These are phyloP conservation scores for Macaria liturata DNA, from an alignment of 2,888 invertebrate species.

Conservation along the genomic window DNA sequence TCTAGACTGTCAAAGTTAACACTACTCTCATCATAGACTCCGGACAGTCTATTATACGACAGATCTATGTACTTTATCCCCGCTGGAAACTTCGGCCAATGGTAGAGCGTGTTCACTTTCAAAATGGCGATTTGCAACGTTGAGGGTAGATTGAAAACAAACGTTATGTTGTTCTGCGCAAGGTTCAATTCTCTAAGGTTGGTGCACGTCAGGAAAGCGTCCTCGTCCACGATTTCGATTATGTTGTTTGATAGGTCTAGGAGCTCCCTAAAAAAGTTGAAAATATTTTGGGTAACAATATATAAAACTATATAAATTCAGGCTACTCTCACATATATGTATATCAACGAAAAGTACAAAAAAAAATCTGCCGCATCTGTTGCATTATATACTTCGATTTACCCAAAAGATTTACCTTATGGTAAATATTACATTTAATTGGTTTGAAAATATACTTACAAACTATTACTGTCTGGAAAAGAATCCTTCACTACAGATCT, in stretches of 20 bases:
- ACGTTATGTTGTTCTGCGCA: conserved; percentile 74
- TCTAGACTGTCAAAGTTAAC: conserved; percentile 66
- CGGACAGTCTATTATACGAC: conserved; percentile 68
- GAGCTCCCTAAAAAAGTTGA: conserved; percentile 54
- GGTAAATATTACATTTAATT: no score
- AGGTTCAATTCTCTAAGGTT: conserved; percentile 72
- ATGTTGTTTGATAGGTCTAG: conserved; percentile 74
- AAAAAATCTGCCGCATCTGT: no score
- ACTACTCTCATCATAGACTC: conserved; percentile 60
- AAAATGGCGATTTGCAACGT: conserved; percentile 67
- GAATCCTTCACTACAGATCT: conserved; percentile 68
- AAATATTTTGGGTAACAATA: no score
- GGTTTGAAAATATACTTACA: conserved; percentile 55
- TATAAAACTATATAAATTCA: no score
- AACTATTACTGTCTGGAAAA: conserved; percentile 62
- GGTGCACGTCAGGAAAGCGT: conserved; percentile 60
- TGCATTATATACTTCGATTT: no score
- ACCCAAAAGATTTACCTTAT: no score
- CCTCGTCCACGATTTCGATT: conserved; percentile 71
- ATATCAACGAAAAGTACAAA: no score
- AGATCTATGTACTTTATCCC: conserved; percentile 72
- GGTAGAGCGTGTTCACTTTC: conserved; percentile 67
- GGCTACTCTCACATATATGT: no score
- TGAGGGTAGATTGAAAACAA: conserved; percentile 64
- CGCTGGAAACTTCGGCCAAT: conserved; percentile 72